Conservation (phyloP, 1,140 invertebrate genomes). For the Drosophila yakuba region DNA sequence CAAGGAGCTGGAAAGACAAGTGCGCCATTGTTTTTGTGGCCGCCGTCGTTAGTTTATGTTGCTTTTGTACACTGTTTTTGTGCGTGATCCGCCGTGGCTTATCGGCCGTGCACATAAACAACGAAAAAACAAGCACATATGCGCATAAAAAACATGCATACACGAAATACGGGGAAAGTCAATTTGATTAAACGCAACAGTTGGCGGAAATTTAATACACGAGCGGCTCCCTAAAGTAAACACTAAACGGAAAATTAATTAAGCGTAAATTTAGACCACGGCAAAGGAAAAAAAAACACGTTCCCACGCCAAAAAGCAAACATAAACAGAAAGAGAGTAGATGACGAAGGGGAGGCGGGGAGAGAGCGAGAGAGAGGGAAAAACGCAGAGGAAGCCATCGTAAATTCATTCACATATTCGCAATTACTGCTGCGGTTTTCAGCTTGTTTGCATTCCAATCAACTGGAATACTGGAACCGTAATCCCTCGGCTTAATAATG, state of each 20-base stretch:
- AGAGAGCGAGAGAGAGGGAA: not conserved
- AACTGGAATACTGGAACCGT: conserved; percentile 31
- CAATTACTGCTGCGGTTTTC: conserved; percentile 66
- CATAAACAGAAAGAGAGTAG: conserved; percentile 43
- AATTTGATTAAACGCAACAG: conserved; percentile 76
- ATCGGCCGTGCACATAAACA: conserved; percentile 28
- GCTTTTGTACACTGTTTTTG: conserved; percentile 5
- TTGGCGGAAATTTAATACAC: conserved; percentile 73
- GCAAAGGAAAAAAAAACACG: conserved; percentile 46
- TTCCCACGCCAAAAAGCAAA: conserved; percentile 71
- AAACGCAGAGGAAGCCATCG: conserved; percentile 40
- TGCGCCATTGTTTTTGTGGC: conserved; percentile 72
- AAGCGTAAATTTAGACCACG: conserved; percentile 74
- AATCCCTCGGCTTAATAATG: conserved; percentile 70
- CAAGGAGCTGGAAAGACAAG: conserved; percentile 49
- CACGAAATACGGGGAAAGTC: conserved; percentile 41
- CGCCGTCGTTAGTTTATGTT: conserved; percentile 8
- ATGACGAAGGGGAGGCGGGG: too few species aligned
- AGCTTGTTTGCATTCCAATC: conserved; percentile 72
- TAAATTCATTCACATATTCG: conserved; percentile 71
- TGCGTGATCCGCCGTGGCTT: conserved; percentile 26
- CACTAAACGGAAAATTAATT: conserved; percentile 73
- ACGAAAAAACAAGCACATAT: conserved; percentile 5
- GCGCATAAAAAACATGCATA: conserved; percentile 12
- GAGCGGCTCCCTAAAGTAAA: conserved; percentile 56